phyloP scores from a whole-genome alignment of 35 echinoderm and acorn worm genomes.

The Heliocidaris erythrogramma region DNA sequence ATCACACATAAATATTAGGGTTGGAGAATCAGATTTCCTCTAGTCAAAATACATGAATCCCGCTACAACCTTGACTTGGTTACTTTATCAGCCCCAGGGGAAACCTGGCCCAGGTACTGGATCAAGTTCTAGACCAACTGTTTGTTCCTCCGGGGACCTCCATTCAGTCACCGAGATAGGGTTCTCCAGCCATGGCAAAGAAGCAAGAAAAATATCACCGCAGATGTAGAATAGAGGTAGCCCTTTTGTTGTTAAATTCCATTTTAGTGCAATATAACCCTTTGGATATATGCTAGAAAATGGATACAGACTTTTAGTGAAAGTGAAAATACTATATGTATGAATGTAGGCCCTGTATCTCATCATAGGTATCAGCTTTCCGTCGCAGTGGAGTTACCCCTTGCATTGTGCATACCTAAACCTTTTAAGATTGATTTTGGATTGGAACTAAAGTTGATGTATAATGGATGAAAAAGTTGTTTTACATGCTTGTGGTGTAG shows the following conservation, averaged over 20 bases:
- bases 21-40: neutral
- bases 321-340: neutral
- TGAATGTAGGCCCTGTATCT: neutral
- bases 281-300: neutral
- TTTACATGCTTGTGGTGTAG: neutral
- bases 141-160: neutral
- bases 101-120: neutral
- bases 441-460: neutral
- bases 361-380: neutral
- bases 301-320: neutral
- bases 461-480: neutral
- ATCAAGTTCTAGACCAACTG: slow-evolving; percentile 16
- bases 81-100: neutral
- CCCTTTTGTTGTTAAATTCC: neutral
- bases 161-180: neutral
- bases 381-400: neutral
- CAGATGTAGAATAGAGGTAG: neutral
- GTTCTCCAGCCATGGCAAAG: neutral
- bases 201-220: neutral
- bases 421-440: neutral
- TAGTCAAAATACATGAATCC: neutral
- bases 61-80: neutral
- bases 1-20: neutral
- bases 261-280: neutral
- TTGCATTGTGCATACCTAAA: neutral